Percentiles rank a stretch among this genome's conserved stretches.
These are phyloP conservation scores for Columba guinea DNA, from an alignment of 2,797 vertebrate genomes.

Conservation along the genomic window DNA sequence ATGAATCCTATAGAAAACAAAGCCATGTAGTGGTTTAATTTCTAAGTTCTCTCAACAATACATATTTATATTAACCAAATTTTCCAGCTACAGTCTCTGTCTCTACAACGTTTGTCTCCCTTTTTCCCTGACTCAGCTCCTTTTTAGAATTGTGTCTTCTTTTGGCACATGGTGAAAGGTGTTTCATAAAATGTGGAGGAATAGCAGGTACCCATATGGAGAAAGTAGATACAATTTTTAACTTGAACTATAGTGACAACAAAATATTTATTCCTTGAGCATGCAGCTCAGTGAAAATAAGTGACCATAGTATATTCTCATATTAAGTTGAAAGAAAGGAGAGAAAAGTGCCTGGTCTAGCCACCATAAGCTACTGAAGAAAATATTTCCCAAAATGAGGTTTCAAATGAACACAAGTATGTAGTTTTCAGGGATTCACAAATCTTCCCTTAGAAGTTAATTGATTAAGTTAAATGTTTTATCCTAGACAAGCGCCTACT, in stretches of 20 bases:
- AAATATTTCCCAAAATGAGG: background rate
- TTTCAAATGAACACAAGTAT: conserved; percentile 1
- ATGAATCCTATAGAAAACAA: background rate
- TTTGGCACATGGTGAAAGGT: conserved; percentile 1
- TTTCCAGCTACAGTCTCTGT: background rate
- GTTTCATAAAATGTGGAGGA: conserved; percentile 6
- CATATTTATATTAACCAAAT: background rate
- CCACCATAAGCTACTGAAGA: background rate
- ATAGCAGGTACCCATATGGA: background rate
- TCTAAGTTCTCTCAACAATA: background rate
- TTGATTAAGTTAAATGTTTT: background rate
- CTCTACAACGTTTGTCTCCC: background rate
- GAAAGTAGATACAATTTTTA: conserved; percentile 8
- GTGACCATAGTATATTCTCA: background rate
- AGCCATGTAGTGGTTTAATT: background rate
- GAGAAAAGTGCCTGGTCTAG: background rate
- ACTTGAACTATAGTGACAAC: conserved; percentile 7
- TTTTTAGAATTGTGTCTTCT: background rate
- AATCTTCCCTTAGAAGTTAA: background rate
- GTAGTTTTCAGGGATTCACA: background rate
- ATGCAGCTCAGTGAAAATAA: background rate
- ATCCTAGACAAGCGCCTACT: background rate
- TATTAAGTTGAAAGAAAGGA: background rate
- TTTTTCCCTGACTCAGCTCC: background rate
- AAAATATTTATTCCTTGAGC: background rate